Evolutionary conservation across 2,888 invertebrate species (phyloP), one percentile per base, ranked within the genome.

Genomic region (Lasioglossum morio): DNA sequence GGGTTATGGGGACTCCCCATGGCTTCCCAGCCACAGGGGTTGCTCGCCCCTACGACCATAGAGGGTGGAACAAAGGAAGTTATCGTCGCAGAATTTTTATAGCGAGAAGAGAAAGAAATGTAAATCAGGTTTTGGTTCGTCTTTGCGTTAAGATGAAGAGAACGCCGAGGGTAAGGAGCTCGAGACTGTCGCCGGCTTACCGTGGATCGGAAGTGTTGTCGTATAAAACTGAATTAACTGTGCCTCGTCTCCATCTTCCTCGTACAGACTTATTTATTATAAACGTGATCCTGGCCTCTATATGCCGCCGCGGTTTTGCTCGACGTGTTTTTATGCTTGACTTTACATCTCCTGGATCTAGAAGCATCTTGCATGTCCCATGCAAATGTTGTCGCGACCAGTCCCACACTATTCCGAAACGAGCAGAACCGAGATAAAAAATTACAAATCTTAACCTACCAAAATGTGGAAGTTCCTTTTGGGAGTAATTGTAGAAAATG

Each of bases 1-100:
- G 94, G 95, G 96, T 96, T 91, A 90, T 95, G 95, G 95, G 95
- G 96, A 96, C 96, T 96, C 96, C 96, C 96, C 96, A 94, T 95
- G 94, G 96, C 96, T 96, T 96, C 96, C 95, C 95, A 88, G 95
- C 95, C 95, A 93, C 96, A 96, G 96, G 96, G 96, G 96, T 96
- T 96, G 96, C 96, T 94, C 95, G 95, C 82, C 87, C 83, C 95
- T 81, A 82, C 90, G 90, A 89, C 92, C 83, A 73, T 85, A 80
- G 92, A 92, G 94, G 93, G 92, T 91, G 92, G 93, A 94, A 95
- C 94, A 94, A 94, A 95, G 93, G 93, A 94, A 95, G 94, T 94
- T 94, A 94, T 94, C 92, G 93, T 92, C 90, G 91, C 91, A 94
- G 94, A 94, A 95, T 94, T 95, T 95, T 95, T 94, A 94, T 94